phyloP scores from a whole-genome alignment of 2,113 vertebrate species.

The Sinocyclocheilus anophthalmus region DNA sequence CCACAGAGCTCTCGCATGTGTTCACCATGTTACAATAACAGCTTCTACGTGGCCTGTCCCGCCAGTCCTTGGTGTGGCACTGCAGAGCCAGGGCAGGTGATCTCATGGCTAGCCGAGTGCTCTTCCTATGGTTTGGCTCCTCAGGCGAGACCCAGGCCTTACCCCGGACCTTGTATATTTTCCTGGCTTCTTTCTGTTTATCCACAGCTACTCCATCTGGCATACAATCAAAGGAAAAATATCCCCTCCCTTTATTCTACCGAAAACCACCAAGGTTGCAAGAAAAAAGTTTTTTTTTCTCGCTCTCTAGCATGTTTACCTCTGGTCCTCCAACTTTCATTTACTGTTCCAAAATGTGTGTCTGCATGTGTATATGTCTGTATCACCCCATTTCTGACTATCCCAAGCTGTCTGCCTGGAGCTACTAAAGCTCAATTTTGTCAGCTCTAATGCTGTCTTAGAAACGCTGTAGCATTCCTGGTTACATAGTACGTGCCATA shows the following conservation, averaged over 20 bases:
- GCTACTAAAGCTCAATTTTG: background rate
- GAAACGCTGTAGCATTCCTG: background rate
- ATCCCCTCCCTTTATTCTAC: constrained; percentile 35
- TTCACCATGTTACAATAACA: constrained; percentile 86
- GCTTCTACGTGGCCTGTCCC: constrained; percentile 63
- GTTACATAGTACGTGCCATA: background rate
- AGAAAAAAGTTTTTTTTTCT: constrained; percentile 41
- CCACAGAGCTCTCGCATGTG: constrained; percentile 78
- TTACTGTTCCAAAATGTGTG: constrained; percentile 65
- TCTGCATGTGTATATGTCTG: constrained; percentile 2
- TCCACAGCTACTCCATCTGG: constrained; percentile 79
- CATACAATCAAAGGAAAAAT: constrained; percentile 70
- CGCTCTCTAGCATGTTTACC: constrained; percentile 44
- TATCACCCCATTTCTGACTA: constrained; percentile 32
- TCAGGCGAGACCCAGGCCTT: constrained; percentile 63
- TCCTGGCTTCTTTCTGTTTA: constrained; percentile 86
- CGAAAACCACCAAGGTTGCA: constrained; percentile 55
- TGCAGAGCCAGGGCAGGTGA: constrained; percentile 65
- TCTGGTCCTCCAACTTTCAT: constrained; percentile 45
- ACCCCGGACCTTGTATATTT: constrained; percentile 75
- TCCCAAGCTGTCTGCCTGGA: background rate
- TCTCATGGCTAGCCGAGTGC: constrained; percentile 55
- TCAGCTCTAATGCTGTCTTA: background rate
- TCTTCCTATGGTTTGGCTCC: constrained; percentile 49
- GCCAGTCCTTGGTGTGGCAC: constrained; percentile 67